These are phyloP conservation scores for Stomatorhinus ivindoensis DNA, from an alignment of 2,113 vertebrate species.

Conservation along the genomic window DNA sequence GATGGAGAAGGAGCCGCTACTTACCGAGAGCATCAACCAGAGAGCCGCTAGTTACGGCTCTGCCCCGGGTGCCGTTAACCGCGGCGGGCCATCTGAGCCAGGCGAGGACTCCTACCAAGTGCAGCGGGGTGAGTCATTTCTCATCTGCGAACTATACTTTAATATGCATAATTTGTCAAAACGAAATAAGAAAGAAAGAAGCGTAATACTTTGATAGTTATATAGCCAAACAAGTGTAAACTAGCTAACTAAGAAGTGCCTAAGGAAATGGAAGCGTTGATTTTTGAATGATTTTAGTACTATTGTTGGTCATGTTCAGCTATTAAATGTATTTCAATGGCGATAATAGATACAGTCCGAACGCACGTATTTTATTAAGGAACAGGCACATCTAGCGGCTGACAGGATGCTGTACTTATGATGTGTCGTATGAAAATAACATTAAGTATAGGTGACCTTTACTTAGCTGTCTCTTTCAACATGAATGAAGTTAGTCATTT, in stretches of 20 bases:
- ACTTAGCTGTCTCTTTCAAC: not conserved
- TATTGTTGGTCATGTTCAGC: not conserved
- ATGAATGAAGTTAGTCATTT: not conserved
- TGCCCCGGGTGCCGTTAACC: not conserved
- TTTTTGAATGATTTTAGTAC: not conserved
- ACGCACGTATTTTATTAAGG: not conserved
- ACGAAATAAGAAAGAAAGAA: not conserved
- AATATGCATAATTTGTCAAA: not conserved
- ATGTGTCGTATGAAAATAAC: not conserved
- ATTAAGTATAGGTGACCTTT: not conserved
- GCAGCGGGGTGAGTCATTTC: not conserved
- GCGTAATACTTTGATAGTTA: not conserved
- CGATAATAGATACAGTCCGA: not conserved
- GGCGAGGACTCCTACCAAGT: not conserved
- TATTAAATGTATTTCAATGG: not conserved
- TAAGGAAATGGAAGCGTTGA: not conserved
- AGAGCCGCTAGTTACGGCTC: not conserved
- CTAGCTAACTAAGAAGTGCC: not conserved
- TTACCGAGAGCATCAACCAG: not conserved
- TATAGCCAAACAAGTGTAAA: not conserved
- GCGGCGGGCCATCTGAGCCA: not conserved
- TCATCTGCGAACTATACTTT: not conserved
- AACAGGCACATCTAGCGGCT: not conserved
- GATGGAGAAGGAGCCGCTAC: not conserved
- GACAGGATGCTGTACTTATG: not conserved